phyloP scores from a whole-genome alignment of 2,113 vertebrate genomes.

The Sporophila hypoxantha region DNA sequence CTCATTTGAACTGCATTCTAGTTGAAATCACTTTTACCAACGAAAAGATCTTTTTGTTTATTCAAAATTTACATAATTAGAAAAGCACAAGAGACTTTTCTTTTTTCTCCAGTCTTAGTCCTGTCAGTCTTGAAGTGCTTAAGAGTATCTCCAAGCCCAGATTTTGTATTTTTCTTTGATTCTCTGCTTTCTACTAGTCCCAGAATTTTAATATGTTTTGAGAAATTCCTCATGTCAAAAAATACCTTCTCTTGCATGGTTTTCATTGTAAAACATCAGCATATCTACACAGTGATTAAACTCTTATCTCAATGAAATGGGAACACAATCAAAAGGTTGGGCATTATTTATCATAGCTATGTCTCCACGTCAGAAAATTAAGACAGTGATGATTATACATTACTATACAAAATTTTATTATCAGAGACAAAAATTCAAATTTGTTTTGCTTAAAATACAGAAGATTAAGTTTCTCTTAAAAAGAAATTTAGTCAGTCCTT shows the following conservation, averaged over 20 bases:
- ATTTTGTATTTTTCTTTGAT: not conserved
- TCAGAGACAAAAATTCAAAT: conserved; percentile 72
- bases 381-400: conserved; percentile 68
- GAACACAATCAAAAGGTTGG: conserved; percentile 31
- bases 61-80: conserved; percentile 61
- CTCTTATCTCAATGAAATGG: conserved; percentile 28
- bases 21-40: conserved; percentile 62
- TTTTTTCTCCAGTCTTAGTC: not conserved
- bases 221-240: conserved; percentile 20
- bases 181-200: not conserved
- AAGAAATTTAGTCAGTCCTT: conserved; percentile 55
- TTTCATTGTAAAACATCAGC: not conserved
- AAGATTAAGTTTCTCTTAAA: conserved; percentile 57
- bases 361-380: conserved; percentile 59
- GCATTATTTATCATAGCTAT: conserved; percentile 55
- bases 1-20: conserved; percentile 62
- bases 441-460: conserved; percentile 72
- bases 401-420: conserved; percentile 75
- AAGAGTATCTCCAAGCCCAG: not conserved
- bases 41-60: conserved; percentile 58
- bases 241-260: not conserved
- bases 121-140: not conserved
- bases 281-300: conserved; percentile 14
- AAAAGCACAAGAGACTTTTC: not conserved
- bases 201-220: not conserved